phyloP scores from a whole-genome alignment of 1,140 invertebrate genomes.

The Panulirus ornatus region DNA sequence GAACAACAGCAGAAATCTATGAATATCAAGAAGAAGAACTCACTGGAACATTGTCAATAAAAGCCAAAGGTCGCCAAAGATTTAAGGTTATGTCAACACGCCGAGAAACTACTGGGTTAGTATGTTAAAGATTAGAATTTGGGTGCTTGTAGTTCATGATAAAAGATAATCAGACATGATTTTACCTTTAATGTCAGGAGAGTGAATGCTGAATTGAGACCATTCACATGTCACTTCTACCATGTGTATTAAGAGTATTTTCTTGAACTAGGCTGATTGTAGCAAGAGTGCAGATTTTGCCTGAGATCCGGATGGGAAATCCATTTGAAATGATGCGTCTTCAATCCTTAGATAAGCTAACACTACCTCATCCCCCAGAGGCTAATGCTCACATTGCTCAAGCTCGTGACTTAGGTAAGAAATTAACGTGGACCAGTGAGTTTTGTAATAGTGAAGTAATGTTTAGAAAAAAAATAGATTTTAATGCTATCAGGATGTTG shows the following conservation, averaged over 20 bases:
- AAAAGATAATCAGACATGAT: no score
- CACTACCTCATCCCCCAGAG: conserved; percentile 40
- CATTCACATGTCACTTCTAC: no score
- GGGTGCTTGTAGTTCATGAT: no score
- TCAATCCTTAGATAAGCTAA: conserved; percentile 74
- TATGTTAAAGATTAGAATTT: conserved; percentile 46
- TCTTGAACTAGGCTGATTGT: conserved; percentile 77
- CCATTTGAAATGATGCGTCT: conserved; percentile 80
- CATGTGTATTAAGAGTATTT: not conserved
- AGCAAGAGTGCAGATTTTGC: conserved; percentile 84
- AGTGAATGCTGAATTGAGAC: no score
- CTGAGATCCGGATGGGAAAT: conserved; percentile 82
- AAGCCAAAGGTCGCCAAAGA: conserved; percentile 84
- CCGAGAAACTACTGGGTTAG: conserved; percentile 80
- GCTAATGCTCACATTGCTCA: not conserved
- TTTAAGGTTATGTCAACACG: conserved; percentile 81
- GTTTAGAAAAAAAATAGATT: not conserved
- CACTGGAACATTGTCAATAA: conserved; percentile 79
- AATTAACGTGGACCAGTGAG: conserved; percentile 79
- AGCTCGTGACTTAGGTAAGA: conserved; percentile 63
- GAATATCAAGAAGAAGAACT: conserved; percentile 80
- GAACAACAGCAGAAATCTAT: conserved; percentile 87
- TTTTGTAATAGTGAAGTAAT: conserved; percentile 23
- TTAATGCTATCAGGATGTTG: no score
- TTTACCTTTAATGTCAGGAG: no score